Evolutionary conservation across 2,888 invertebrate species (phyloP).

Genomic region (Sphaerophoria rueppellii): DNA sequence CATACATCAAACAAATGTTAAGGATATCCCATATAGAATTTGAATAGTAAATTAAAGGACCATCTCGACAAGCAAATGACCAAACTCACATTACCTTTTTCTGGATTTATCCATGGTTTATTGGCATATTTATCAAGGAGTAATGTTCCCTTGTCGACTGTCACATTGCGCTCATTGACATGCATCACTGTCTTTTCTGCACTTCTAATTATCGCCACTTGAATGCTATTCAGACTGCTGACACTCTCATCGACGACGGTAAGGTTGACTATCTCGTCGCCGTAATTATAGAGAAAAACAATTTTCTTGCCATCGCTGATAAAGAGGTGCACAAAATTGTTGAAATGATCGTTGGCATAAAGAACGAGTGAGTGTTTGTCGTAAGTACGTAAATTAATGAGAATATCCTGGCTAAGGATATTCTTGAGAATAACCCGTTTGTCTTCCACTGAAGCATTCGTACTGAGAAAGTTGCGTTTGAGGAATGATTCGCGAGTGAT

Average conservation of each 20-base stretch:
- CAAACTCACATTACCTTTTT: conserved; percentile 85
- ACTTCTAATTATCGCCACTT: conserved; percentile 91
- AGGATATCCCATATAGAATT: not conserved
- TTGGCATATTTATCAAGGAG: conserved; percentile 90
- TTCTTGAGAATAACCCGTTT: conserved; percentile 85
- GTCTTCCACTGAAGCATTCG: conserved; percentile 84
- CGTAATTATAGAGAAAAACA: conserved; percentile 92
- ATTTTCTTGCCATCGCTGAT: conserved; percentile 91
- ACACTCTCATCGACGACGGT: conserved; percentile 89
- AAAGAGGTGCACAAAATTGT: conserved; percentile 95
- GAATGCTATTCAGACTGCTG: conserved; percentile 92
- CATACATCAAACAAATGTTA: conserved; percentile 75
- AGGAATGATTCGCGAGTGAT: conserved; percentile 90
- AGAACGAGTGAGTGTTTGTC: conserved; percentile 91
- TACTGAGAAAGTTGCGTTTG: conserved; percentile 89
- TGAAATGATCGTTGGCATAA: conserved; percentile 95
- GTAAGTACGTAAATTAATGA: conserved; percentile 95
- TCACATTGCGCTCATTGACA: conserved; percentile 90
- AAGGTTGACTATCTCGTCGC: conserved; percentile 90
- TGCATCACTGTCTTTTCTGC: conserved; percentile 89
- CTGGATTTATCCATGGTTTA: conserved; percentile 93
- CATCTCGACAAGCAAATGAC: not conserved
- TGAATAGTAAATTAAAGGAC: not conserved
- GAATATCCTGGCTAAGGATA: conserved; percentile 90
- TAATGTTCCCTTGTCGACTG: conserved; percentile 87